Percentiles rank a stretch among this genome's conserved stretches.
Evolutionary conservation across 2,113 vertebrate genomes (phyloP).

Genomic region (Machaerirhynchus nigripectus): DNA sequence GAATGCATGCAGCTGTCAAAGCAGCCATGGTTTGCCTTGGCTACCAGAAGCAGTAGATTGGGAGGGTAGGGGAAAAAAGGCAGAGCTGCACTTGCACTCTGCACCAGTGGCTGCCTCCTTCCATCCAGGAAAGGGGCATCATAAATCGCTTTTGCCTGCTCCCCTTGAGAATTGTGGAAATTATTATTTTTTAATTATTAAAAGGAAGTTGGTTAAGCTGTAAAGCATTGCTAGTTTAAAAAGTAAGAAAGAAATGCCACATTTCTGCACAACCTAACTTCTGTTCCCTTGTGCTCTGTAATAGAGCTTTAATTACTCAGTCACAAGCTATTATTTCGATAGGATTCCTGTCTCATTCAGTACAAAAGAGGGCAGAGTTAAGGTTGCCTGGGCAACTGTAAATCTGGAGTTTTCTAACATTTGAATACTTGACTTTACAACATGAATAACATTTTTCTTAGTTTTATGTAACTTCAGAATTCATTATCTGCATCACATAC

Average conservation of each 20-base stretch:
- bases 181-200: not conserved
- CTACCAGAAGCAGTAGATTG: not conserved
- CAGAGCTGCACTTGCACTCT: not conserved
- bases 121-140: not conserved
- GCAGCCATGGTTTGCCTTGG: not conserved
- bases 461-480: slow-evolving; percentile 34
- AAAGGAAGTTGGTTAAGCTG: not conserved
- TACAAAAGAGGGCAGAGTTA: slow-evolving; percentile 31
- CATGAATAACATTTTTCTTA: not conserved
- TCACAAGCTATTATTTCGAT: not conserved
- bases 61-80: not conserved
- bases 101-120: not conserved
- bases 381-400: slow-evolving; percentile 51
- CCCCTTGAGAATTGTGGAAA: not conserved
- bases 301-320: slow-evolving; percentile 44
- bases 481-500: not conserved
- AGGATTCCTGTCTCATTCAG: slow-evolving; percentile 44
- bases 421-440: slow-evolving; percentile 16
- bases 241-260: not conserved
- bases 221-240: not conserved
- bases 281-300: not conserved
- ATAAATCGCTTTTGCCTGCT: not conserved
- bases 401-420: slow-evolving; percentile 34
- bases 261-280: not conserved
- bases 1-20: not conserved